phyloP scores from a whole-genome alignment of 1,140 invertebrate genomes.

The Neodiprion virginianus region DNA sequence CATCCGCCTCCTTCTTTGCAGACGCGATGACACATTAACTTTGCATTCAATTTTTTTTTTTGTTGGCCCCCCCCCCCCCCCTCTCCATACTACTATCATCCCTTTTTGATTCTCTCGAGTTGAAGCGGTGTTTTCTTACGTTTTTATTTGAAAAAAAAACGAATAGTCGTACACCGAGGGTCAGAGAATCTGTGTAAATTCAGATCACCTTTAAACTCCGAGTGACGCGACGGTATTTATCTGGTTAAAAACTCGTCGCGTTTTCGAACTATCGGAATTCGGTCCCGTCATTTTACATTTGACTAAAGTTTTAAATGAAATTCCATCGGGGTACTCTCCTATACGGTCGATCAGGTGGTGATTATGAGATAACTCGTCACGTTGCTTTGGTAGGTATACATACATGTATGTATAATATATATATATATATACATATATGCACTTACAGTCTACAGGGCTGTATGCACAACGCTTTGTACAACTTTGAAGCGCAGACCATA shows the following conservation, averaged over 20 bases:
- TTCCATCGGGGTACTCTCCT: conserved; percentile 16
- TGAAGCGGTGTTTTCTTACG: not conserved
- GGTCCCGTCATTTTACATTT: not conserved
- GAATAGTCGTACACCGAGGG: not conserved
- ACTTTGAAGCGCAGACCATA: too few relatives aligned
- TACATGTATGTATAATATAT: too few relatives aligned
- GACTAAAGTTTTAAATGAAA: conserved; percentile 41
- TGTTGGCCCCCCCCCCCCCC: not conserved
- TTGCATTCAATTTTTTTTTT: not conserved
- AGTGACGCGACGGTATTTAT: not conserved
- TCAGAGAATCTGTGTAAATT: not conserved
- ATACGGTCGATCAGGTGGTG: not conserved
- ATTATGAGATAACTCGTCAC: not conserved
- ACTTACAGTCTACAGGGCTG: too few relatives aligned
- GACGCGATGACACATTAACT: not conserved
- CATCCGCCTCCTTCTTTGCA: conserved; percentile 10
- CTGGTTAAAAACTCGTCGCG: not conserved
- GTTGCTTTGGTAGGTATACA: too few relatives aligned
- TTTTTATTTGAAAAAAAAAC: not conserved
- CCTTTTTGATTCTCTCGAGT: not conserved
- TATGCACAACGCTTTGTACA: too few relatives aligned
- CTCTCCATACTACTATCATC: not conserved
- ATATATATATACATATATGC: too few relatives aligned
- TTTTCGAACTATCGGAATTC: not conserved
- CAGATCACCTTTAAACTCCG: not conserved